Evolutionary conservation across 2,797 vertebrate genomes (phyloP).

Genomic region (Malurus splendens): DNA sequence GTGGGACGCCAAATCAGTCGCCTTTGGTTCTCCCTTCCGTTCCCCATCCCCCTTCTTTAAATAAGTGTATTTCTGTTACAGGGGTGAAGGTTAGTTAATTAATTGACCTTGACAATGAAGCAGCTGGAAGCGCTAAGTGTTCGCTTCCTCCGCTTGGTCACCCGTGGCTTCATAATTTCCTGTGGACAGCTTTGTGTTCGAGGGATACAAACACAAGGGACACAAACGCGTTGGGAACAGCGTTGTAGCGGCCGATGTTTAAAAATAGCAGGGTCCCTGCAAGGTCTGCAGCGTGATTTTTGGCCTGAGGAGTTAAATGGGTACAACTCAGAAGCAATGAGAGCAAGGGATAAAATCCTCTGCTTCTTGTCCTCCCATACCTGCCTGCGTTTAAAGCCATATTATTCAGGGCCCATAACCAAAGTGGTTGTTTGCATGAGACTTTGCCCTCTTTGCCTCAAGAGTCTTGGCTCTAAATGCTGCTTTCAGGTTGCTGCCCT

Average conservation of each 20-base stretch:
- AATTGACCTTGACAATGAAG: background rate
- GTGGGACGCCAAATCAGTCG: fast-evolving
- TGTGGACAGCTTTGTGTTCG: background rate
- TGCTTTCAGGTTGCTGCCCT: fast-evolving
- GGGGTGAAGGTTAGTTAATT: background rate
- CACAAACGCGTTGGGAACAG: background rate
- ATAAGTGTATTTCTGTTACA: background rate
- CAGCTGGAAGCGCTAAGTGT: background rate
- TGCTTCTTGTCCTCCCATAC: background rate
- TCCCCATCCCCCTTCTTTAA: fast-evolving
- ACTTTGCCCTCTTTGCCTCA: background rate
- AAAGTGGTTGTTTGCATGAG: background rate
- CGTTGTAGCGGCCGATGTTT: fast-evolving
- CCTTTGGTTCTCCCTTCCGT: background rate
- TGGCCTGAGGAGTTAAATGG: fast-evolving
- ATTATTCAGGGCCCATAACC: fast-evolving
- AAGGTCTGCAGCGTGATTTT: fast-evolving
- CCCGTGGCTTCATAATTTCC: slow-evolving; percentile 20
- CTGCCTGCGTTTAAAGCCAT: fast-evolving
- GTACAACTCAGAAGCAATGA: background rate
- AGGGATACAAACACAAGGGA: background rate
- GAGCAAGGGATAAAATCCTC: background rate
- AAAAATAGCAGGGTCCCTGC: fast-evolving
- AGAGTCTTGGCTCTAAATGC: background rate
- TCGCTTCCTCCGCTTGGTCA: background rate